Evolutionary conservation across 2,113 vertebrate genomes (phyloP).

Genomic region (Myotis yumanensis): DNA sequence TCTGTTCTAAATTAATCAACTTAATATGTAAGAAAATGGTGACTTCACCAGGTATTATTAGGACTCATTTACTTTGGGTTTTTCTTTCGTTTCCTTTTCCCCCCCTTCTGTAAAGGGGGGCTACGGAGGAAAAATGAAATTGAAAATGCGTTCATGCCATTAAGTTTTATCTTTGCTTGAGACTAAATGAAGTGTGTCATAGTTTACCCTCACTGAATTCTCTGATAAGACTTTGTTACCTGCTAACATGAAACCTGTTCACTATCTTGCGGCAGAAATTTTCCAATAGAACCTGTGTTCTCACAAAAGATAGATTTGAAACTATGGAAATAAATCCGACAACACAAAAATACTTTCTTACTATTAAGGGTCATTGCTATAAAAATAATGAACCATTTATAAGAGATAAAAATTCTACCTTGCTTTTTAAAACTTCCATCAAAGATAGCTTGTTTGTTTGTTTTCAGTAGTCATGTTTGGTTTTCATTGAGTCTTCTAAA

Average conservation of each 20-base stretch:
- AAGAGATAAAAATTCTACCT: background rate
- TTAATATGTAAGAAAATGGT: constrained; percentile 6
- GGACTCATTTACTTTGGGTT: constrained; percentile 5
- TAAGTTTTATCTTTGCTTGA: constrained; percentile 37
- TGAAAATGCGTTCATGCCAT: background rate
- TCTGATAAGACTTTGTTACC: constrained; percentile 54
- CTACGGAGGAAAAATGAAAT: background rate
- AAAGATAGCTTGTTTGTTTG: constrained; percentile 13
- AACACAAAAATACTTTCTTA: constrained; percentile 27
- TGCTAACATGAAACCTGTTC: constrained; percentile 36
- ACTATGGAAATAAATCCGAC: constrained; percentile 49
- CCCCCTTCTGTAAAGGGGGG: background rate
- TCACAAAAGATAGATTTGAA: background rate
- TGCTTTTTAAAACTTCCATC: constrained; percentile 27
- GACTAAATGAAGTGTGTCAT: constrained; percentile 32
- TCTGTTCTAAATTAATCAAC: background rate
- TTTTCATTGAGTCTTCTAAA: constrained; percentile 32
- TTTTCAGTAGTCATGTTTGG: constrained; percentile 17
- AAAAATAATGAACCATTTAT: constrained; percentile 39
- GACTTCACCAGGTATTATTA: constrained; percentile 34
- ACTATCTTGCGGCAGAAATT: constrained; percentile 45
- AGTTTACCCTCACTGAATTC: constrained; percentile 22
- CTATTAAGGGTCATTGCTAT: background rate
- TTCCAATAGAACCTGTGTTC: constrained; percentile 4
- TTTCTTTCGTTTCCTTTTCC: background rate